Evolutionary conservation across 1,140 invertebrate species (phyloP).

Genomic region (Bactericera cockerelli): DNA sequence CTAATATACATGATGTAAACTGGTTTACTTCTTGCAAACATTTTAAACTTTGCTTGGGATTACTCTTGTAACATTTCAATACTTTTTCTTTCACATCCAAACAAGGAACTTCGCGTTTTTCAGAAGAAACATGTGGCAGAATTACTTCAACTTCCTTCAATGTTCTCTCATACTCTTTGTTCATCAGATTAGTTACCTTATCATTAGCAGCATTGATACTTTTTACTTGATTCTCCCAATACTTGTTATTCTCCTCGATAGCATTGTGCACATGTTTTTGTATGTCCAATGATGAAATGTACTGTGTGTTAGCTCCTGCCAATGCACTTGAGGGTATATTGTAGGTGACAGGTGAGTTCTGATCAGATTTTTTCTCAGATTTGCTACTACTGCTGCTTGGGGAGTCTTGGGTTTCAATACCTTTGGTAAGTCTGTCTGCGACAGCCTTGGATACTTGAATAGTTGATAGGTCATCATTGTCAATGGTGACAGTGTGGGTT

Average conservation of each 20-base stretch:
- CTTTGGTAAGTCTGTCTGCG: background rate
- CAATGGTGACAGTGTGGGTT: background rate
- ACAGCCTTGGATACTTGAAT: slow-evolving; percentile 1
- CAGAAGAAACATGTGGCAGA: slow-evolving; percentile 9
- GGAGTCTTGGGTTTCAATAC: background rate
- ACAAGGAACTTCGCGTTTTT: slow-evolving; percentile 10
- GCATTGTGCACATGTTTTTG: slow-evolving; percentile 2
- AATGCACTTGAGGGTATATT: background rate
- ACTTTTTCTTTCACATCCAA: slow-evolving; percentile 4
- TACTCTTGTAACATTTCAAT: slow-evolving; percentile 12
- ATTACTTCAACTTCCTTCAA: slow-evolving; percentile 11
- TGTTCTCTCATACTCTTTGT: slow-evolving; percentile 14
- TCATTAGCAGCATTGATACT: background rate
- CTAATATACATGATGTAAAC: slow-evolving; percentile 16
- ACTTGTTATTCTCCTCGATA: slow-evolving; percentile 7
- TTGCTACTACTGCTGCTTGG: background rate
- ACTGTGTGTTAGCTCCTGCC: background rate
- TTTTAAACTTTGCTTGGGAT: slow-evolving; percentile 13
- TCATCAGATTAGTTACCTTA: slow-evolving; percentile 8
- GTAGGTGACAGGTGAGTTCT: background rate
- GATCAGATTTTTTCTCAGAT: background rate
- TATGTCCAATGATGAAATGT: background rate
- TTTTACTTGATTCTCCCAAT: slow-evolving; percentile 2
- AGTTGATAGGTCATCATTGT: background rate
- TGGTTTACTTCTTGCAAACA: slow-evolving; percentile 15